phyloP scores from a whole-genome alignment of 2,888 invertebrate genomes.

The Sipunculus nudus region DNA sequence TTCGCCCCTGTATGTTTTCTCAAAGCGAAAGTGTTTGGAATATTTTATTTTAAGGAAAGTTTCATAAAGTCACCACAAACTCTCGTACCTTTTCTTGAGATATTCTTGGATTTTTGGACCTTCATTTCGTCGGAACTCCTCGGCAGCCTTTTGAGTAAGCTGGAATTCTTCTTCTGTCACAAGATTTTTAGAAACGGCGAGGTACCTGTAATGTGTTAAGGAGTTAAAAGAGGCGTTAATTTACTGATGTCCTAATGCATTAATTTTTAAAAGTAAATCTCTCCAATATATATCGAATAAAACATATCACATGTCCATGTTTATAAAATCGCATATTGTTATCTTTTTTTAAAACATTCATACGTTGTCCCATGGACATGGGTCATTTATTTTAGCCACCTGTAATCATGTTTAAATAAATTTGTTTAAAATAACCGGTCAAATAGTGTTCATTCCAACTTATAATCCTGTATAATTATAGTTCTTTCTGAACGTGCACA shows the following conservation, averaged over 20 bases:
- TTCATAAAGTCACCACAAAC: neutral
- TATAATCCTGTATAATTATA: too few relatives aligned
- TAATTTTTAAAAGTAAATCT: neutral
- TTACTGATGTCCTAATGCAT: neutral
- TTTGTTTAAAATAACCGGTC: too few relatives aligned
- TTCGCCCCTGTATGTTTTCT: neutral
- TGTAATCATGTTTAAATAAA: too few relatives aligned
- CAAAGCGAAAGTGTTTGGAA: neutral
- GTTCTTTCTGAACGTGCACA: too few relatives aligned
- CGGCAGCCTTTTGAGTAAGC: conserved; percentile 49
- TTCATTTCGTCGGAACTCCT: conserved; percentile 50
- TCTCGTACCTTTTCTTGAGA: conserved; percentile 44
- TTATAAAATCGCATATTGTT: too few relatives aligned
- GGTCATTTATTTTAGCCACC: too few relatives aligned
- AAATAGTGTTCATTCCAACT: too few relatives aligned
- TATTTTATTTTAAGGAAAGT: neutral
- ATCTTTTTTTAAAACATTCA: too few relatives aligned
- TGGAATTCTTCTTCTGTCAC: conserved; percentile 55
- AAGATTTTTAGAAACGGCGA: conserved; percentile 52
- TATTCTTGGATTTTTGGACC: conserved; percentile 49
- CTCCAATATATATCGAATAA: neutral
- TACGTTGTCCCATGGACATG: too few relatives aligned
- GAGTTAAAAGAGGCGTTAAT: neutral
- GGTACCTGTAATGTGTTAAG: conserved; percentile 40
- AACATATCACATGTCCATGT: too few relatives aligned